A percentile compares a stretch with the other conserved stretches of the same genome.
phyloP scores from a whole-genome alignment of 2,888 invertebrate genomes.

The Toxonevra muliebris region DNA sequence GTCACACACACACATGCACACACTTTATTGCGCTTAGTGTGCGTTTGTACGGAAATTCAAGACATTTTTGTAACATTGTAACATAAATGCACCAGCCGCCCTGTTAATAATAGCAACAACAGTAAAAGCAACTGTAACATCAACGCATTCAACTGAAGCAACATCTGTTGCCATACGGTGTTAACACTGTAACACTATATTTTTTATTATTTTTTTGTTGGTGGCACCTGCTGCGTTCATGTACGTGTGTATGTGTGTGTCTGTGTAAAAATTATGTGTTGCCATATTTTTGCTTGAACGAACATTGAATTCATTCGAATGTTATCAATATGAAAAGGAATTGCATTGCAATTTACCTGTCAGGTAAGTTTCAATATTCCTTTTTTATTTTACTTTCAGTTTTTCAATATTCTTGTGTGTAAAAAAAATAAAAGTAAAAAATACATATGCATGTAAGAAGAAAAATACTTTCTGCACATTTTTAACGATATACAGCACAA shows the following conservation, averaged over 20 bases:
- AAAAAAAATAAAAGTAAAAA: too few relatives aligned
- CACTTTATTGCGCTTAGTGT: too few relatives aligned
- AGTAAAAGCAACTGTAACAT: too few relatives aligned
- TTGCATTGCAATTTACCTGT: conserved; percentile 52
- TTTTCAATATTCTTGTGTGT: not conserved
- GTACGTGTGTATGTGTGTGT: not conserved
- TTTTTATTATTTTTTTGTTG: not conserved
- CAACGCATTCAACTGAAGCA: not conserved
- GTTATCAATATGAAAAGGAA: conserved; percentile 56
- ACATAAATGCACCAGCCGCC: too few relatives aligned
- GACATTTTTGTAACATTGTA: too few relatives aligned
- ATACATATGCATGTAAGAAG: not conserved
- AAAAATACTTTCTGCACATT: not conserved
- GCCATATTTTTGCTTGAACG: conserved; percentile 48
- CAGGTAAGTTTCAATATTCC: conserved; percentile 40
- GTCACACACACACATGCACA: too few relatives aligned
- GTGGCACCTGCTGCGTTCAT: not conserved
- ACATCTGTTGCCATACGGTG: not conserved
- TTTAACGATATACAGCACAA: too few relatives aligned
- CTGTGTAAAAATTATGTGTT: conserved; percentile 19
- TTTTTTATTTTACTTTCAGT: not conserved
- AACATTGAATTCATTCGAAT: conserved; percentile 48
- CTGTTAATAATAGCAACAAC: too few relatives aligned
- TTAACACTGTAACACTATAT: not conserved
- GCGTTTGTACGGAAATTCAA: too few relatives aligned